Evolutionary conservation across 30 jellyfish, hydroid and myxozoan species (phyloP), one percentile per base, ranked within the genome.

Genomic region (Phacellophora camtschatica): DNA sequence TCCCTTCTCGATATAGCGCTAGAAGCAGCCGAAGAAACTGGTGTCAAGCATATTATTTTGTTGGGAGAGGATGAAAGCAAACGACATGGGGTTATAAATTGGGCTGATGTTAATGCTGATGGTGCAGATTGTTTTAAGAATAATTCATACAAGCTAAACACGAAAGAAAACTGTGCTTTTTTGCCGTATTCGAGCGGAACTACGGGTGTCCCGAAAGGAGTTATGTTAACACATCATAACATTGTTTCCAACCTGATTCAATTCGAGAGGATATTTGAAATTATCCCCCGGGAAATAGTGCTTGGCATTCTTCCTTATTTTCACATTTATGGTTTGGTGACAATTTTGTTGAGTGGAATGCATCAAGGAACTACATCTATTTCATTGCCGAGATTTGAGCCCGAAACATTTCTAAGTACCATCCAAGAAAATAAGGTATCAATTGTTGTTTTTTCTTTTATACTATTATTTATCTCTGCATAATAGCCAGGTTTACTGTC

Each of bases 131-230:
- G n/a, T 13, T 82, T 82, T 51, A 22, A 25, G 22, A 88, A 59
- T 53, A 45, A 32, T 25, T 48, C 90, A 23, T 32, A 22, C 25
- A 20, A 72, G 36, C 36, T 80, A 5, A 75, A 74, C 48, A 36
- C 57, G 31, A 34, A n/a, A 20, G 87, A 83, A 22, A 56, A 70
- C 70, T 55, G 83, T 35, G 96, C 96, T 0, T 71, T 77, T 46
- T 53, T 84, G 53, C 91, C 95, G 5, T 92, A 92, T 48, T 92
- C 98, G 27, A 92, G 98, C 66, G 98, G 98, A 0, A 92, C 98
- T 13, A 92, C 98, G 10, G 98, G 98, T 5, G 22, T 58, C 39
- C 98, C 98, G 9, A 92, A 92, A 65, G 98, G 98, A 12, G 98
- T 84, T 32, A 82, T 84, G 89, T 88, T 92, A 24, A 70, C 96